A percentile compares a stretch with the other conserved stretches of the same genome.
Evolutionary conservation across 2,888 invertebrate species (phyloP).

Genomic region (Oasisia sp.): DNA sequence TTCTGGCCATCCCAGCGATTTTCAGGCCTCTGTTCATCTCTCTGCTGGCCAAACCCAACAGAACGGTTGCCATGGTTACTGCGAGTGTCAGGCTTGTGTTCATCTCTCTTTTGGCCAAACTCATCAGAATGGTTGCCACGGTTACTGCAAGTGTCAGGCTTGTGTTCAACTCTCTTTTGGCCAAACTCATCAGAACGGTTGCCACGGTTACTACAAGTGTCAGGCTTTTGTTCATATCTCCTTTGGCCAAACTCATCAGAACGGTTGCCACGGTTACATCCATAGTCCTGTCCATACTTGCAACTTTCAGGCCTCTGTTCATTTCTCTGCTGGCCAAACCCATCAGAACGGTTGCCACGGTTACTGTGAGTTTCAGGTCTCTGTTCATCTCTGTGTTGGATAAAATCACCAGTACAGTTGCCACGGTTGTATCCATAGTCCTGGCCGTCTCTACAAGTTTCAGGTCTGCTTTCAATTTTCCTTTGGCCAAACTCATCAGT

Average conservation of each 20-base stretch:
- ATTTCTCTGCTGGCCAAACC: too few relatives aligned
- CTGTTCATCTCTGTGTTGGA: background rate
- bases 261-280: background rate
- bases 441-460: background rate
- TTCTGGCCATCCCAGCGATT: background rate
- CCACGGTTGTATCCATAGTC: background rate
- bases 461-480: background rate
- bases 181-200: too few relatives aligned
- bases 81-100: background rate
- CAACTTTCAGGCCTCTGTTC: background rate
- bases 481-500: background rate
- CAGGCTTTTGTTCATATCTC: background rate
- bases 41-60: background rate
- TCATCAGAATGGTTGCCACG: background rate
- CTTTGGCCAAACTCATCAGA: background rate
- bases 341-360: too few relatives aligned
- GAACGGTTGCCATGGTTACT: background rate
- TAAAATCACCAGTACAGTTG: background rate
- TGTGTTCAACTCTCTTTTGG: background rate
- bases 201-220: background rate
- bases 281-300: background rate
- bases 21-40: background rate
- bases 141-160: background rate
- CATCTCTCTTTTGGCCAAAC: background rate
- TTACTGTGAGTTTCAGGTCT: background rate